phyloP scores from a whole-genome alignment of 1,140 invertebrate genomes.

The Ridgeia piscesae region DNA sequence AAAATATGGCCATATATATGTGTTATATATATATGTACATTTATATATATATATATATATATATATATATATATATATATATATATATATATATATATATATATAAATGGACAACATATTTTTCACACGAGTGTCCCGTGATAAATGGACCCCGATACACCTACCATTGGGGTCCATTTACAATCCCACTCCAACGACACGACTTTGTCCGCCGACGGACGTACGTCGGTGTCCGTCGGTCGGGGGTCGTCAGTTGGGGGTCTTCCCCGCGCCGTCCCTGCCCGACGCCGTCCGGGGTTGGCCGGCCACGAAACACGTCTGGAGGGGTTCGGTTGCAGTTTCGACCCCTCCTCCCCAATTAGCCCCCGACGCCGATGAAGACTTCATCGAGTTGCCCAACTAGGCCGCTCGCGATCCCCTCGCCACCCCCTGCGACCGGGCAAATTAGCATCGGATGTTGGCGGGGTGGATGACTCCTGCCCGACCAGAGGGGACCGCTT shows the following conservation, averaged over 20 bases:
- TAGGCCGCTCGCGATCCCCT: background rate
- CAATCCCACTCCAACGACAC: background rate
- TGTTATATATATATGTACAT: too few species aligned
- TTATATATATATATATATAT: too few species aligned
- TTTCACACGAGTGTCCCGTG: too few species aligned
- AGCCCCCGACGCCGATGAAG: background rate
- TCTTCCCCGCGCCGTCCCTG: background rate
- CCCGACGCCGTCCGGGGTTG: background rate
- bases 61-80: too few species aligned
- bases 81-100: too few species aligned
- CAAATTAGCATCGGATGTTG: background rate
- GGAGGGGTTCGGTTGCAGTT: background rate
- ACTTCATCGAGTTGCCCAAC: background rate
- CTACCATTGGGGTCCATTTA: too few species aligned
- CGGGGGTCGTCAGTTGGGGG: background rate
- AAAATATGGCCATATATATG: too few species aligned
- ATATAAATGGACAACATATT: too few species aligned
- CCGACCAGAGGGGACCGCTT: background rate
- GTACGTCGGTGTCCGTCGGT: background rate
- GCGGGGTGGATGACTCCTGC: background rate
- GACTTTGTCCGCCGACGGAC: background rate
- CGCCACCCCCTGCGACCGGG: background rate
- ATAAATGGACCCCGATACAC: too few species aligned
- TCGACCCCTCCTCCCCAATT: conserved; percentile 1
- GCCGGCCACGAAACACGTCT: background rate